Conservation (phyloP, 1,140 invertebrate genomes). For the Aphis craccivora region DNA sequence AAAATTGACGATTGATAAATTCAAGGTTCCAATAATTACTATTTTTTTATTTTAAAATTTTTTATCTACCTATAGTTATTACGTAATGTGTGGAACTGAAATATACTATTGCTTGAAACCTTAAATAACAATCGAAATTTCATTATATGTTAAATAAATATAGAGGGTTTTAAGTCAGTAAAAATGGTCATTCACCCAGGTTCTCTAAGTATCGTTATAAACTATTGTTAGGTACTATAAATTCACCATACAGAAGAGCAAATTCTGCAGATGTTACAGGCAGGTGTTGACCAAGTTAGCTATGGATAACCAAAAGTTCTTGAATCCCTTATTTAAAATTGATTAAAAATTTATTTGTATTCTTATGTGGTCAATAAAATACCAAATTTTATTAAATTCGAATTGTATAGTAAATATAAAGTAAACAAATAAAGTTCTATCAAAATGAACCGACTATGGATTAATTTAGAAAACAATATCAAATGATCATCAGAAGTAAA, state of each 20-base stretch:
- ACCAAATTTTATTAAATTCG: background rate
- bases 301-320: background rate
- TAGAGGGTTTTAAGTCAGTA: slow-evolving; percentile 6
- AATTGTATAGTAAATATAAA: background rate
- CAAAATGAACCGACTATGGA: background rate
- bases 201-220: background rate
- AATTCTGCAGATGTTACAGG: slow-evolving; percentile 25
- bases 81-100: background rate
- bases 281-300: background rate
- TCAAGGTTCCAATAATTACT: background rate
- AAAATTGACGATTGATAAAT: background rate
- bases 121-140: background rate
- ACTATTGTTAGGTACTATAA: background rate
- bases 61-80: background rate
- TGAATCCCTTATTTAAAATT: slow-evolving; percentile 8
- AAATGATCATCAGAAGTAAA: background rate
- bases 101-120: background rate
- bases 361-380: background rate
- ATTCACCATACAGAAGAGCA: background rate
- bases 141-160: background rate
- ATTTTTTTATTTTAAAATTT: background rate
- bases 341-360: background rate
- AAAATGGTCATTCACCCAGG: background rate
- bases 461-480: background rate
- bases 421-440: background rate